phyloP scores from a whole-genome alignment of 2,888 invertebrate species.

The Agriopis marginaria region DNA sequence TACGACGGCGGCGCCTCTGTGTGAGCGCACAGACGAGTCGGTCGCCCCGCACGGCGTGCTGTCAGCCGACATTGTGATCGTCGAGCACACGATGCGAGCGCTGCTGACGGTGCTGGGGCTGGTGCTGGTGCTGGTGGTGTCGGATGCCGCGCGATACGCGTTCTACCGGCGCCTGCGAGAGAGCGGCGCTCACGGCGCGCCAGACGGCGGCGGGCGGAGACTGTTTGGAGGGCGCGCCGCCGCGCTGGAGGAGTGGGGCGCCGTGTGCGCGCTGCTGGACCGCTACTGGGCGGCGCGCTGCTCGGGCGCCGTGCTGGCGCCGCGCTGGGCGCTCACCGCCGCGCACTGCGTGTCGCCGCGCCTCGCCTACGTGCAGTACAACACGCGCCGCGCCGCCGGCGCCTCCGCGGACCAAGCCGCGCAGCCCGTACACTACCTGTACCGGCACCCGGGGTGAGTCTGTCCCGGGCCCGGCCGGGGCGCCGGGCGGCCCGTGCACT shows the following conservation, averaged over 20 bases:
- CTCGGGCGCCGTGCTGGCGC: constrained; percentile 64
- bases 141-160: constrained; percentile 45
- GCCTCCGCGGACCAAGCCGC: constrained; percentile 45
- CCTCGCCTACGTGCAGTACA: constrained; percentile 69
- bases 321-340: constrained; percentile 76
- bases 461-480: constrained; percentile 40
- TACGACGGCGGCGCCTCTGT: not conserved
- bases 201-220: constrained; percentile 54
- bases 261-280: constrained; percentile 68
- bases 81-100: not conserved
- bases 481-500: constrained; percentile 57
- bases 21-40: not conserved
- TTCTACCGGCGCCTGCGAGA: constrained; percentile 58
- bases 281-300: constrained; percentile 67
- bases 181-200: constrained; percentile 19
- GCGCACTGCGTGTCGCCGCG: constrained; percentile 71
- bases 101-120: constrained; percentile 27
- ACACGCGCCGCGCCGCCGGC: constrained; percentile 56
- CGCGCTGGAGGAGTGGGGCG: constrained; percentile 53
- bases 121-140: constrained; percentile 29
- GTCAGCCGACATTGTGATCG: not conserved
- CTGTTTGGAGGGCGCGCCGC: constrained; percentile 69
- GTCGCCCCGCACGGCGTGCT: not conserved
- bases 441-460: constrained; percentile 69
- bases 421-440: constrained; percentile 62